A percentile compares a stretch with the other conserved stretches of the same genome.
These are phyloP conservation scores for Todiramphus chloris DNA, from an alignment of 2,113 vertebrate species.

Conservation along the genomic window DNA sequence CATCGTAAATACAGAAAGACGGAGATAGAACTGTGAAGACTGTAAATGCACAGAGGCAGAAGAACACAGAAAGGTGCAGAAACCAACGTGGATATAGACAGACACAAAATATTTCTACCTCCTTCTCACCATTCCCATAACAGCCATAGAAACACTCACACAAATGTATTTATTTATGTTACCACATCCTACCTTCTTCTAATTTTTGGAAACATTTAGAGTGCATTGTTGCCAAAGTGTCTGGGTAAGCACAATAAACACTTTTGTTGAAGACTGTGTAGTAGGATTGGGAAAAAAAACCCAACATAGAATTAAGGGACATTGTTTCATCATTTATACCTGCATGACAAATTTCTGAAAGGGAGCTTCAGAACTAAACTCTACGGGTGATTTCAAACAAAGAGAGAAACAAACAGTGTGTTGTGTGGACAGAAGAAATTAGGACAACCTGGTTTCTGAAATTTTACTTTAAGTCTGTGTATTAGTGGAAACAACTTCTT, in stretches of 20 bases:
- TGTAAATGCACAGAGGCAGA: not conserved
- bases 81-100: accelerated
- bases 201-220: not conserved
- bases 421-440: not conserved
- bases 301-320: not conserved
- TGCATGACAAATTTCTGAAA: not conserved
- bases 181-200: not conserved
- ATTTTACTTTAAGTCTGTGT: accelerated
- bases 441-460: not conserved
- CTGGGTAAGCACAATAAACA: not conserved
- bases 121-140: not conserved
- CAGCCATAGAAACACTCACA: not conserved
- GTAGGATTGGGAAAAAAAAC: not conserved
- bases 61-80: not conserved
- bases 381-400: not conserved
- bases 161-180: not conserved
- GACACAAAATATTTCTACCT: not conserved
- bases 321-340: not conserved
- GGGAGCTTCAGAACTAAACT: not conserved
- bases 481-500: not conserved
- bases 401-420: not conserved
- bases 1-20: not conserved
- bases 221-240: not conserved
- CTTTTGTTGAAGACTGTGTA: no score
- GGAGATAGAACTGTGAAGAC: not conserved